Evolutionary conservation across 2,888 invertebrate genomes (phyloP).

Genomic region (Ptychoptera contaminata): DNA sequence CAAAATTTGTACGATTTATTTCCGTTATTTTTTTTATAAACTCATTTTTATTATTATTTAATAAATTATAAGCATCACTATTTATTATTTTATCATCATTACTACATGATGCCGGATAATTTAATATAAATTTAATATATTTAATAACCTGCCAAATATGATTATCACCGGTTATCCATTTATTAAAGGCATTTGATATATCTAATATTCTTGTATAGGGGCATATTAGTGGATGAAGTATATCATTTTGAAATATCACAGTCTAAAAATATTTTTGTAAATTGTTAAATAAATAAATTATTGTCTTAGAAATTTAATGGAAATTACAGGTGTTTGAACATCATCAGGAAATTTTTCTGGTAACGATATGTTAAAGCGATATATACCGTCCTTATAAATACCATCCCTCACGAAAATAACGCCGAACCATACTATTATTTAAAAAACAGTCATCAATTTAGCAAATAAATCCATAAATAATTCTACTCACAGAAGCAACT

Average conservation of each 20-base stretch:
- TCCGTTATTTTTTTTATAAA: constrained; percentile 55
- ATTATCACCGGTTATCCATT: constrained; percentile 70
- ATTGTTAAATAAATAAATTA: neutral
- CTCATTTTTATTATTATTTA: constrained; percentile 45
- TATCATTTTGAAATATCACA: constrained; percentile 64
- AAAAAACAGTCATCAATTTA: constrained; percentile 4
- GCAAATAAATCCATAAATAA: neutral
- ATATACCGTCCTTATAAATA: constrained; percentile 75
- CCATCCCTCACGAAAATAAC: constrained; percentile 76
- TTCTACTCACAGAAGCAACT: constrained; percentile 59
- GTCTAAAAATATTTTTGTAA: constrained; percentile 36
- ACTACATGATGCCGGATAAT: constrained; percentile 42
- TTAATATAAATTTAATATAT: constrained; percentile 67
- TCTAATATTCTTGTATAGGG: constrained; percentile 61
- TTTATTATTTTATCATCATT: constrained; percentile 14
- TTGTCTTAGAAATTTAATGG: neutral
- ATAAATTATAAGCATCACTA: constrained; percentile 18
- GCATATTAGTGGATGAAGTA: constrained; percentile 79
- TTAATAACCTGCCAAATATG: constrained; percentile 83
- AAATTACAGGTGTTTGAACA: constrained; percentile 64
- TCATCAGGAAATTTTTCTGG: constrained; percentile 81
- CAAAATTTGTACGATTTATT: constrained; percentile 53
- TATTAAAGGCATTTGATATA: constrained; percentile 62
- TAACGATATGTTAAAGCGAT: constrained; percentile 73
- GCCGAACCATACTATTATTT: constrained; percentile 68